These are phyloP conservation scores for Dicyrtoma fusca DNA, from an alignment of 2,888 invertebrate species.

Conservation along the genomic window DNA sequence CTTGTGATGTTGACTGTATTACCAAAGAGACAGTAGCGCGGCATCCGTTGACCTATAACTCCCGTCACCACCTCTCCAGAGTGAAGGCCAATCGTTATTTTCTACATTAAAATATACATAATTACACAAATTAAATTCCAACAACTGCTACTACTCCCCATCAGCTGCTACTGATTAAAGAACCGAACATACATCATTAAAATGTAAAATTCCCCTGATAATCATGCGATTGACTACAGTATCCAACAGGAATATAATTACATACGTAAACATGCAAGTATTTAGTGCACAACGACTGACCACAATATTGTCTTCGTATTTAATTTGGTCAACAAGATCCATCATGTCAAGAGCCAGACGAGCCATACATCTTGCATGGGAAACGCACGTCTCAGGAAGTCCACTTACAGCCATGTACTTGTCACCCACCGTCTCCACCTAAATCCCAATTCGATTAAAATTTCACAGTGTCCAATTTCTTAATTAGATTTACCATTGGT, in stretches of 20 bases:
- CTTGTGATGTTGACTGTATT: conserved; percentile 93
- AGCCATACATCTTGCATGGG: conserved; percentile 89
- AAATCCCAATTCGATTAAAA: conserved; percentile 32
- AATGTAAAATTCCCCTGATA: no score
- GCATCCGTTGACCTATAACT: conserved; percentile 92
- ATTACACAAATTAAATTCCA: no score
- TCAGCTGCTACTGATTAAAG: no score
- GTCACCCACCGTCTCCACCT: conserved; percentile 98
- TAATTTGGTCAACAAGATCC: conserved; percentile 85
- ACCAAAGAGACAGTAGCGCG: conserved; percentile 88
- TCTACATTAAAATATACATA: conserved; percentile 64
- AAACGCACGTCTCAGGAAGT: conserved; percentile 84
- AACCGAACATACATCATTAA: no score
- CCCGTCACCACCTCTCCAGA: conserved; percentile 94
- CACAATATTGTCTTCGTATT: conserved; percentile 84
- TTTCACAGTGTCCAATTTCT: no score
- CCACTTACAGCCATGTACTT: conserved; percentile 98
- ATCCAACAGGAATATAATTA: not conserved
- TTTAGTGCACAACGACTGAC: no score
- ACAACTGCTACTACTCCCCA: no score
- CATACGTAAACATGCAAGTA: not conserved
- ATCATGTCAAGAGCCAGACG: conserved; percentile 91
- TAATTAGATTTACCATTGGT: not conserved
- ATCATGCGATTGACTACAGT: no score
- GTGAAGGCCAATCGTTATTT: conserved; percentile 91